Conservation (phyloP, 2,797 vertebrate genomes). For the Dallia pectoralis region DNA sequence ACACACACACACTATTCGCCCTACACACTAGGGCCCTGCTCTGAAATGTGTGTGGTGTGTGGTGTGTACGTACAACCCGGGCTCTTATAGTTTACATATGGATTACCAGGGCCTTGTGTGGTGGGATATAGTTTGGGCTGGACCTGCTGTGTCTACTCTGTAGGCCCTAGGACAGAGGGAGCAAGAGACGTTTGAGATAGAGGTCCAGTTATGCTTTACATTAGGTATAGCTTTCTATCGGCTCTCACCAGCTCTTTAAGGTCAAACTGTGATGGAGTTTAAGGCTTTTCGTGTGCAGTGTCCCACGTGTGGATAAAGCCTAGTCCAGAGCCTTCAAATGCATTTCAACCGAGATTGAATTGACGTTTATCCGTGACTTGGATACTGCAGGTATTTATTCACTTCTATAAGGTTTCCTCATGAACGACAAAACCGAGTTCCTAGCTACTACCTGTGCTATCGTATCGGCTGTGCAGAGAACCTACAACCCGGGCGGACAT, state of each 20-base stretch:
- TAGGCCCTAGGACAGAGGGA: not conserved
- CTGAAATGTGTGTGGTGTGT: constrained; percentile 50
- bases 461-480: not conserved
- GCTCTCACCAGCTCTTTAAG: constrained; percentile 18
- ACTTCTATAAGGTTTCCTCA: not conserved
- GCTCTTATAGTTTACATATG: constrained; percentile 24
- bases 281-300: constrained; percentile 22
- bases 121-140: not conserved
- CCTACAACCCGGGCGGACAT: constrained; percentile 22
- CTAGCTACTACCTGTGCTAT: not conserved
- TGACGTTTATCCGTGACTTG: no score
- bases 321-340: no score
- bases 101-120: not conserved
- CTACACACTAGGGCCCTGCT: constrained; percentile 21
- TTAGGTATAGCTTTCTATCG: constrained; percentile 21
- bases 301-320: no score
- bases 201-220: constrained; percentile 10
- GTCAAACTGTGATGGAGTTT: constrained; percentile 23
- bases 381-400: not conserved
- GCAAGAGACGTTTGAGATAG: not conserved
- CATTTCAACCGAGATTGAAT: no score
- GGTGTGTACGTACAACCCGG: constrained; percentile 38
- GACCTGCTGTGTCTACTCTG: not conserved
- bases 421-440: not conserved
- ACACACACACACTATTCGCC: no score